Base-by-base conservation (phyloP, 1,140 invertebrate species). In the Adelges cooleyi region DNA sequence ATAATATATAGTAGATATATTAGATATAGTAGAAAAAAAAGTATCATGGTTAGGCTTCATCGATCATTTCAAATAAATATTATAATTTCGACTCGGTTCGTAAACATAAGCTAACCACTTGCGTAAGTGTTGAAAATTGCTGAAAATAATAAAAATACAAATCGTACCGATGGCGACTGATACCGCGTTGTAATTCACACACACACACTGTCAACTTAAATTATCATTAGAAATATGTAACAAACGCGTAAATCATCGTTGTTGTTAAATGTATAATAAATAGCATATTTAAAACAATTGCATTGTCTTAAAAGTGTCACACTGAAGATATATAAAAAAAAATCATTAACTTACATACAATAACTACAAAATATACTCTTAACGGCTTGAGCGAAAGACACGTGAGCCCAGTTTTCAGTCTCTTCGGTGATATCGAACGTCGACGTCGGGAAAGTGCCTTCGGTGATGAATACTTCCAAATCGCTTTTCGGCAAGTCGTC, bases 351-450 rank as follows among this genome's bases (percentile, higher is more conserved):
- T 62, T 48, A 62, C 56, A 33, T 33, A 33, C 25, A 62, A 62
- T 46, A 33, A 20, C 56, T 62, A 46, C 56, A 33, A 33, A 62
- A 62, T 29, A 46, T 20, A 20, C 17, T 29, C 18, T 25, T 48
- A 27, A 62, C 3, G n/a, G 56, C 15, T 20, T 62, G 56, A n/a
- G 56, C 25, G 33, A 62, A 62, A 22, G 56, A 33, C 20, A 62
- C 6, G 10, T 48, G 56, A 10, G 56, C 42, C 56, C 56, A 62
- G 10, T 62, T 22, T 20, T 62, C 56, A 33, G 56, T 62, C 42
- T 62, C 56, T 48, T 62, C 56, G n/a, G 56, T 62, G n/a, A 62
- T 48, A 17, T 62, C 56, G 20, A 62, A 62, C 2, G 56, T 27
- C 15, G 56, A 62, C 20, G 56, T 62, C 27, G 42, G 22, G 18